phyloP scores from a whole-genome alignment of 2,888 invertebrate species.

The Alloplasta piceator region DNA sequence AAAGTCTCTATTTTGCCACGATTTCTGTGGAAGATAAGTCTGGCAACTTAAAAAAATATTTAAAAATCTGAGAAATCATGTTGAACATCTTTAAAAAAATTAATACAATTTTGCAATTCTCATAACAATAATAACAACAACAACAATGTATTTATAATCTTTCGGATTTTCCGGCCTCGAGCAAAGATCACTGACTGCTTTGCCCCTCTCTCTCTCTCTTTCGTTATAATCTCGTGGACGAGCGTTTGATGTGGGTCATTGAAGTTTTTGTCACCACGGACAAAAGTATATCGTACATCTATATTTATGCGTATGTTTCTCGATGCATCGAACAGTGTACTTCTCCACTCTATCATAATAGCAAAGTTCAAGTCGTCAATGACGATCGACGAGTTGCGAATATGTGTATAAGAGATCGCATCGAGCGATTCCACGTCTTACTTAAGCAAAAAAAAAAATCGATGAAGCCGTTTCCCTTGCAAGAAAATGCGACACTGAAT shows the following conservation, averaged over 20 bases:
- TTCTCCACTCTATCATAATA: constrained; percentile 34
- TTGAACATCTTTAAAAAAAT: too few species aligned
- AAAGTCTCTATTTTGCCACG: too few species aligned
- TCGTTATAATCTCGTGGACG: neutral
- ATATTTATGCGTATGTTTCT: too few species aligned
- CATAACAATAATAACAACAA: too few species aligned
- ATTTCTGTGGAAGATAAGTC: too few species aligned
- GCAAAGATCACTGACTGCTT: constrained; percentile 55
- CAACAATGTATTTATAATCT: constrained; percentile 11
- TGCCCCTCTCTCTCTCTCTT: neutral
- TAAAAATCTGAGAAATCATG: too few species aligned
- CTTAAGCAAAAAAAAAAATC: constrained; percentile 8
- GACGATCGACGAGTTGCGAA: neutral
- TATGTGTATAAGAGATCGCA: neutral
- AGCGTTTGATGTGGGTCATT: constrained; percentile 54
- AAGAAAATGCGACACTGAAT: constrained; percentile 10
- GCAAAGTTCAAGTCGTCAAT: constrained; percentile 22
- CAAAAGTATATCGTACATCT: neutral
- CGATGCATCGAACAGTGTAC: too few species aligned
- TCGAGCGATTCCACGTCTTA: neutral
- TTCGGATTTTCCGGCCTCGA: constrained; percentile 52
- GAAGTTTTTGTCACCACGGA: constrained; percentile 36
- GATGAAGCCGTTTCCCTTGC: constrained; percentile 24
- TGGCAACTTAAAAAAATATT: too few species aligned
- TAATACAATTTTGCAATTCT: too few species aligned